Percentiles rank a stretch among this genome's conserved stretches.
These are phyloP conservation scores for Barbus barbus DNA, from an alignment of 2,113 vertebrate species.

Conservation along the genomic window DNA sequence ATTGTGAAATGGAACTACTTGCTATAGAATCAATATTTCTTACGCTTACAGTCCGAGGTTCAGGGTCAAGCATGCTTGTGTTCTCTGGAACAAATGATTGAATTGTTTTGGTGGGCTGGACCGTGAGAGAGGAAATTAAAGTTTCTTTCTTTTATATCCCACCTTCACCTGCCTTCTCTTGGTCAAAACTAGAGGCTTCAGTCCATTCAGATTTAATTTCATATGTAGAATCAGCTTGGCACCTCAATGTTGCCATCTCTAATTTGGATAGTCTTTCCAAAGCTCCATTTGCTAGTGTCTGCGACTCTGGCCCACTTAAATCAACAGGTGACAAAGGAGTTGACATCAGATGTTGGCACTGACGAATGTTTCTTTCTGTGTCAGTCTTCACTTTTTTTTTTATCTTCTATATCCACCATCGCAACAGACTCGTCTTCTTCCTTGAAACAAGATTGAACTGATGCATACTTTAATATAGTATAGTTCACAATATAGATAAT, in stretches of 20 bases:
- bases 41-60: neutral
- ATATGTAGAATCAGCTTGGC: neutral
- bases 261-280: neutral
- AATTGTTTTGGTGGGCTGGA: neutral
- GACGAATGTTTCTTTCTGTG: too few species aligned
- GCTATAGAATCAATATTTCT: neutral
- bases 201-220: neutral
- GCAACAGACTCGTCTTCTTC: neutral
- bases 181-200: neutral
- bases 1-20: neutral
- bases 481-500: neutral
- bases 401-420: neutral
- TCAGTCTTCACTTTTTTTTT: neutral
- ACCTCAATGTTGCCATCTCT: neutral
- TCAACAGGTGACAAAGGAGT: constrained; percentile 6
- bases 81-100: neutral
- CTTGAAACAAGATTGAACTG: neutral
- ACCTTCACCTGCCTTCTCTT: neutral
- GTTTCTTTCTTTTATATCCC: neutral
- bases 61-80: neutral
- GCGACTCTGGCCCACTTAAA: too few species aligned
- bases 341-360: constrained; percentile 12
- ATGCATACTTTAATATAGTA: too few species aligned
- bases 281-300: neutral
- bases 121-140: neutral